Evolutionary conservation across 2,113 vertebrate species (phyloP).

Genomic region (Prunella himalayana): DNA sequence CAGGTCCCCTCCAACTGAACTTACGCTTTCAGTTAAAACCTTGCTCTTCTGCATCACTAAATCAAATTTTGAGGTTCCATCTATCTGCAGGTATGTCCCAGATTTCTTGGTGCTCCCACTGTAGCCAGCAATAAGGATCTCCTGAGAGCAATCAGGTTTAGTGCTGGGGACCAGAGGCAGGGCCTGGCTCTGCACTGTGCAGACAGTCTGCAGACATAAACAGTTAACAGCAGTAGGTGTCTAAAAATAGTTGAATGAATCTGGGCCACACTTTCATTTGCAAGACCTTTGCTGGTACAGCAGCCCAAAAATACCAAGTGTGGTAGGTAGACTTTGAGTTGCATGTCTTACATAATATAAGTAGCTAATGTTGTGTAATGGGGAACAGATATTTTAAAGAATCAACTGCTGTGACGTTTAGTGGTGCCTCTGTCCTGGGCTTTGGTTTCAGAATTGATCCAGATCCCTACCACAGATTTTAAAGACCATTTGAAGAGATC

Average conservation of each 20-base stretch:
- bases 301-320: neutral
- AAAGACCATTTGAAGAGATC: neutral
- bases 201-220: neutral
- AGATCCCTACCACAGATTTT: neutral
- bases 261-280: neutral
- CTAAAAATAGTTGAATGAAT: slow-evolving; percentile 27
- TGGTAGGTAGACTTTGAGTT: neutral
- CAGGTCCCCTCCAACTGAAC: neutral
- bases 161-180: neutral
- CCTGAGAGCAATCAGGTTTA: neutral
- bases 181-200: neutral
- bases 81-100: neutral
- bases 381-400: neutral
- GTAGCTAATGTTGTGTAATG: neutral
- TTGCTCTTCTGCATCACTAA: neutral
- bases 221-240: neutral
- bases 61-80: neutral
- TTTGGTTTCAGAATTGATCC: neutral
- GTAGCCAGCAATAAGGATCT: neutral
- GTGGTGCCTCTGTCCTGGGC: neutral
- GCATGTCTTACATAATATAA: neutral
- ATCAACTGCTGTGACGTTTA: neutral
- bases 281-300: slow-evolving; percentile 7
- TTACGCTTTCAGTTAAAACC: neutral
- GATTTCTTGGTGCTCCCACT: neutral